Percentiles rank a stretch among this genome's conserved stretches.
These are phyloP conservation scores for Scarus forsteni DNA, from an alignment of 2,797 vertebrate species.

Conservation along the genomic window DNA sequence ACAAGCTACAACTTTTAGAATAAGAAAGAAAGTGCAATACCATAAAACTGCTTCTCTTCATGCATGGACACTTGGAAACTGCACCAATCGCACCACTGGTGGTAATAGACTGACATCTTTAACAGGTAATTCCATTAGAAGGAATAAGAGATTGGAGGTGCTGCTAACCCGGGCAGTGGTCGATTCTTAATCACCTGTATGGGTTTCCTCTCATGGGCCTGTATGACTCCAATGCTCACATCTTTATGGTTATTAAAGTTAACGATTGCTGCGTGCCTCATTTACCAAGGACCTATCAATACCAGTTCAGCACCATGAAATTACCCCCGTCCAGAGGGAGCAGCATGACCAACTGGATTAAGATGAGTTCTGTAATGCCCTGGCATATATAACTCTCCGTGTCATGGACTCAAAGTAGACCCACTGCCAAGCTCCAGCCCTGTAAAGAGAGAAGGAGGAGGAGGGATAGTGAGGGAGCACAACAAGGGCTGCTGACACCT, in stretches of 20 bases:
- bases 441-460: not conserved
- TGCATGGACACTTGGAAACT: slow-evolving; percentile 17
- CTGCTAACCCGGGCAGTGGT: slow-evolving; percentile 64
- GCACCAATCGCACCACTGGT: slow-evolving; percentile 50
- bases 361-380: slow-evolving; percentile 76
- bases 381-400: slow-evolving; percentile 77
- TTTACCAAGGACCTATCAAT: slow-evolving; percentile 84
- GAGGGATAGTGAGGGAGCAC: not conserved
- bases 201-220: slow-evolving; percentile 75
- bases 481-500: slow-evolving; percentile 46
- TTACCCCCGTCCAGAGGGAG: slow-evolving; percentile 81
- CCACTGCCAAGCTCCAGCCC: slow-evolving; percentile 56
- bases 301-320: slow-evolving; percentile 85
- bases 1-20: slow-evolving; percentile 16
- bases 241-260: slow-evolving; percentile 86
- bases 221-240: slow-evolving; percentile 77
- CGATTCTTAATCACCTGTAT: slow-evolving; percentile 84
- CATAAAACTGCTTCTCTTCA: slow-evolving; percentile 11
- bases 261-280: slow-evolving; percentile 81
- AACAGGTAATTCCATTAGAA: slow-evolving; percentile 80
- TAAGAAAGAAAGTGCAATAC: slow-evolving; percentile 5
- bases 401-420: slow-evolving; percentile 68
- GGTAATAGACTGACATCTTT: slow-evolving; percentile 70
- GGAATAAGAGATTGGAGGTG: slow-evolving; percentile 64
- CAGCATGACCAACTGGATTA: slow-evolving; percentile 83